Conservation (phyloP, 1,140 invertebrate genomes). For the Hormaphis cornu region DNA sequence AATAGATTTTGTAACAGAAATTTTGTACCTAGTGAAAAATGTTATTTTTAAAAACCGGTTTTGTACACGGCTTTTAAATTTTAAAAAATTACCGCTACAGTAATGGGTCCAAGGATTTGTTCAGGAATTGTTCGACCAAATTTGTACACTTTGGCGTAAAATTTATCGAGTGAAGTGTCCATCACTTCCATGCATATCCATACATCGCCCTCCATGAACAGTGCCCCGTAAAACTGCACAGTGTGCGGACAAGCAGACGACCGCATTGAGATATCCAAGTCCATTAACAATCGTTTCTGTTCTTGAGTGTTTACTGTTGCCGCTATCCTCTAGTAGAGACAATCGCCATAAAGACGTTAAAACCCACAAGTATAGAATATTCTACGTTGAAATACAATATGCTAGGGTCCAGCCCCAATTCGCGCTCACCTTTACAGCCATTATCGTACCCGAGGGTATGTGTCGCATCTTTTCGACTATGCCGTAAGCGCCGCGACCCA, state of each 20-base stretch:
- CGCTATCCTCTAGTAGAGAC: slow-evolving; percentile 67
- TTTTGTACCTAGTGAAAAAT: background rate
- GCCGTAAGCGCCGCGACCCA: slow-evolving; percentile 91
- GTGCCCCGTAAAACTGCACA: slow-evolving; percentile 93
- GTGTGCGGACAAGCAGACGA: slow-evolving; percentile 93
- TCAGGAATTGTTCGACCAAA: slow-evolving; percentile 75
- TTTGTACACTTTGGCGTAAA: slow-evolving; percentile 77
- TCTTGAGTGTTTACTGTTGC: slow-evolving; percentile 86
- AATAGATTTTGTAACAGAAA: no score
- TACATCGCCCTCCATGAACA: slow-evolving; percentile 91
- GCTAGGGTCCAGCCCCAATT: background rate
- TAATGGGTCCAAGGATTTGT: slow-evolving; percentile 88
- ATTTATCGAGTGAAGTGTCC: slow-evolving; percentile 96
- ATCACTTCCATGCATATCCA: slow-evolving; percentile 99
- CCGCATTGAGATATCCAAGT: slow-evolving; percentile 88
- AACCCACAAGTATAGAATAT: background rate
- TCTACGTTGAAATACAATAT: background rate
- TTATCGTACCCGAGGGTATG: slow-evolving; percentile 72
- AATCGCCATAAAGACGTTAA: background rate
- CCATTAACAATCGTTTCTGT: slow-evolving; percentile 90
- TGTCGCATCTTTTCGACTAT: slow-evolving; percentile 94
- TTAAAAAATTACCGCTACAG: slow-evolving; percentile 67
- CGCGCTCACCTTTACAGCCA: slow-evolving; percentile 84
- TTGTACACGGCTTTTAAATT: background rate
- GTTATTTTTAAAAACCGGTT: background rate